Evolutionary conservation across 2,113 vertebrate species (phyloP).

Genomic region (Salvelinus sp.): DNA sequence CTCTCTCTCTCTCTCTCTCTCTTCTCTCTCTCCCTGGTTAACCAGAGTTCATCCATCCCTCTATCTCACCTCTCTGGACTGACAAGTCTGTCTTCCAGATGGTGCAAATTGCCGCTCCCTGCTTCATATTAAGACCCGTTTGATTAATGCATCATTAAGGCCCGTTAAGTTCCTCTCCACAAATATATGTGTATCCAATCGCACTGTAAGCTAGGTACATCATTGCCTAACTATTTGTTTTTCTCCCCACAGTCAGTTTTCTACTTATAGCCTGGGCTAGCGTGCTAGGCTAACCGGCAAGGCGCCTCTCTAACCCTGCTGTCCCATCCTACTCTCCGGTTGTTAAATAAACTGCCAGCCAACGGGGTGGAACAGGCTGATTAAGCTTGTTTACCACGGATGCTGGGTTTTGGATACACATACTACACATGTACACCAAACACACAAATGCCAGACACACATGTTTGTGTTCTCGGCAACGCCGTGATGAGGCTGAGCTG

Average conservation of each 20-base stretch:
- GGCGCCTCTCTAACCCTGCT: constrained; percentile 3
- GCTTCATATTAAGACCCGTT: constrained; percentile 65
- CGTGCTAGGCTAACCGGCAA: neutral
- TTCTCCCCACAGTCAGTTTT: constrained; percentile 19
- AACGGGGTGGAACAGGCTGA: constrained; percentile 39
- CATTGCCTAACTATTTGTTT: constrained; percentile 42
- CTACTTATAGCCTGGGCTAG: constrained; percentile 23
- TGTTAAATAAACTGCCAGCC: constrained; percentile 54
- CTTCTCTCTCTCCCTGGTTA: constrained; percentile 41
- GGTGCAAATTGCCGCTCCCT: constrained; percentile 64
- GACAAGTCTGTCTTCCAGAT: constrained; percentile 69
- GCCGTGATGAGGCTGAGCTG: constrained; percentile 13
- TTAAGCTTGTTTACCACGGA: constrained; percentile 53
- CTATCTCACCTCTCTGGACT: constrained; percentile 65
- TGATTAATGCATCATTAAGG: constrained; percentile 70
- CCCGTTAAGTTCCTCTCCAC: constrained; percentile 52
- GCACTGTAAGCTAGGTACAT: constrained; percentile 46
- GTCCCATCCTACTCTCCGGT: constrained; percentile 12
- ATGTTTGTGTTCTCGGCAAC: neutral
- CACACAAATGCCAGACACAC: too few species aligned
- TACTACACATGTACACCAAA: constrained; percentile 4
- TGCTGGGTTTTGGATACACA: constrained; percentile 31
- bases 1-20: constrained; percentile 16
- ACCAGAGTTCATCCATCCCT: constrained; percentile 56
- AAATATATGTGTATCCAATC: constrained; percentile 64